These are phyloP conservation scores for Meliscaeva auricollis DNA, from an alignment of 2,888 invertebrate genomes.

Conservation along the genomic window DNA sequence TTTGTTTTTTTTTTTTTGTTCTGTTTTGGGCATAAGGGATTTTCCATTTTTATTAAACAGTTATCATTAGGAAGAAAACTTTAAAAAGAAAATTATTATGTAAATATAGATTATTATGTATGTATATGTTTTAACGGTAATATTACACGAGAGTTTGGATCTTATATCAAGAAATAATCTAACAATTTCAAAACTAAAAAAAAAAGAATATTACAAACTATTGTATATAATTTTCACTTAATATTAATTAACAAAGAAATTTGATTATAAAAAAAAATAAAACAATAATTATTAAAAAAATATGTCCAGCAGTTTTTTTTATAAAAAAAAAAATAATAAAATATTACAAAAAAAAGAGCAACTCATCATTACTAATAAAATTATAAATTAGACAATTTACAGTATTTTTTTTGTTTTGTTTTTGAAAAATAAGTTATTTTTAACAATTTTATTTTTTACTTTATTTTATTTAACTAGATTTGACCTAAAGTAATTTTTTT, in stretches of 20 bases:
- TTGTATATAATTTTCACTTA: slow-evolving; percentile 33
- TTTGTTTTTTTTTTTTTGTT: slow-evolving; percentile 36
- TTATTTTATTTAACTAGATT: slow-evolving; percentile 69
- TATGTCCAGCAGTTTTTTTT: slow-evolving; percentile 62
- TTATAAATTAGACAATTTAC: slow-evolving; percentile 75
- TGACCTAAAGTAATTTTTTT: slow-evolving; percentile 64
- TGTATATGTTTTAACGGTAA: slow-evolving; percentile 64
- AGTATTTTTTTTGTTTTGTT: slow-evolving; percentile 29
- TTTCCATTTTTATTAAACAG: slow-evolving; percentile 11
- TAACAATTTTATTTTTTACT: slow-evolving; percentile 49
- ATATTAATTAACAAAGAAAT: slow-evolving; percentile 71
- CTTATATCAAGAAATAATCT: slow-evolving; percentile 68
- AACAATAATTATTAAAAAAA: slow-evolving; percentile 45
- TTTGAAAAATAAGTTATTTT: slow-evolving; percentile 73
- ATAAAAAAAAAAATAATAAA: slow-evolving; percentile 35
- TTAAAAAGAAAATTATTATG: slow-evolving; percentile 21
- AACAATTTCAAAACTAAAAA: slow-evolving; percentile 47
- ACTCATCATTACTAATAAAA: slow-evolving; percentile 18
- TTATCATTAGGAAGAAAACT: slow-evolving; percentile 7
- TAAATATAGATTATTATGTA: slow-evolving; percentile 37
- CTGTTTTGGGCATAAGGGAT: slow-evolving; percentile 11
- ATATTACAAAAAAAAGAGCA: slow-evolving; percentile 57
- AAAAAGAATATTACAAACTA: slow-evolving; percentile 39
- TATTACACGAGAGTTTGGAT: slow-evolving; percentile 73
- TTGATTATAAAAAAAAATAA: slow-evolving; percentile 35